Percentiles rank a stretch among this genome's conserved stretches.
Evolutionary conservation across 2,113 vertebrate species (phyloP).

Genomic region (Piaya cayana): DNA sequence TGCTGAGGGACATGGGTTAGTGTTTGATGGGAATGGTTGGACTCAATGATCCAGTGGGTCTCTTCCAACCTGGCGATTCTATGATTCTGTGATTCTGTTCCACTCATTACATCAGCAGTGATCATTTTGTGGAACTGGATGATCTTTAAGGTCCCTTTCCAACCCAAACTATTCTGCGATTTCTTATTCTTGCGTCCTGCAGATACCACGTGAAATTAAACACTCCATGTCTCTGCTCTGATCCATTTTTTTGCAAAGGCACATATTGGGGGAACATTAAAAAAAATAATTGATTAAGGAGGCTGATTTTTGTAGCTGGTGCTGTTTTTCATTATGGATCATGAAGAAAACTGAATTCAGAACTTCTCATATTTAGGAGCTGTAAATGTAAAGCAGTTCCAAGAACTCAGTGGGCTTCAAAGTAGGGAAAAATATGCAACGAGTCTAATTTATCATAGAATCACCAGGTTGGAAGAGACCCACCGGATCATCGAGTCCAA

Average conservation of each 20-base stretch:
- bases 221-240: background rate
- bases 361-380: background rate
- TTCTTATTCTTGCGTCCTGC: background rate
- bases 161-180: background rate
- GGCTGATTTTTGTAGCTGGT: background rate
- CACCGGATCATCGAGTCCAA: too few species aligned
- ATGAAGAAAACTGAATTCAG: background rate
- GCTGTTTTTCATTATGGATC: background rate
- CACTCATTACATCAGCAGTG: background rate
- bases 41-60: too few species aligned
- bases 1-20: too few species aligned
- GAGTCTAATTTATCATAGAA: too few species aligned
- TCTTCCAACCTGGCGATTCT: too few species aligned
- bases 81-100: too few species aligned
- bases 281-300: background rate
- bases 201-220: background rate
- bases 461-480: too few species aligned
- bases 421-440: background rate
- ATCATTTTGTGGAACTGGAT: too few species aligned
- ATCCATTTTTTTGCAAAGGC: background rate
- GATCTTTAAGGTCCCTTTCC: too few species aligned
- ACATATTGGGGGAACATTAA: background rate
- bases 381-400: background rate
- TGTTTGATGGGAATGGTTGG: too few species aligned
- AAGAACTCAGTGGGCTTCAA: background rate